Base-by-base conservation (phyloP, 2,113 vertebrate species). In the Urocynchramus pylzowi region DNA sequence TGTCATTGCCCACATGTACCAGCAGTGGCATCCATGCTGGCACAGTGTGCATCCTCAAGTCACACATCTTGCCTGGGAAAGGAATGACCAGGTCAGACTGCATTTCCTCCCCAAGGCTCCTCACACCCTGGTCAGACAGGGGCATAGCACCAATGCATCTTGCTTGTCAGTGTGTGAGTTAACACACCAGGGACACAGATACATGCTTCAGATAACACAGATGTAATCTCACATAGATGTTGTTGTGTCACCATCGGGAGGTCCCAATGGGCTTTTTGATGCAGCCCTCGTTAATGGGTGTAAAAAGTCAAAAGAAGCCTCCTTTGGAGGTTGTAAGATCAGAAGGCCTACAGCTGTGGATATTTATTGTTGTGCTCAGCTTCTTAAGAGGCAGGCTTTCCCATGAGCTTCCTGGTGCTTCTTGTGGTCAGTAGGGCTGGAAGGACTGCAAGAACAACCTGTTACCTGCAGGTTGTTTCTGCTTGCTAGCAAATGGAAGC, bases 1-100 rank as follows among this genome's bases (percentile, higher is more conserved):
- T 63, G 16, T 31, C 27, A 16, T 7, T 71, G 30, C 28, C 60
- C 60, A 49, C 11, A 1, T 1, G 3, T n/a, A 9, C 4, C 17
- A 75, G 64, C 31, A 9, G 30, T 45, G 19, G n/a, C 35, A 50
- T 7, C 26, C 0, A 0, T 44, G 27, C 26, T 78, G 60, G 23
- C 44, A 37, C 0, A 1, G 5, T 9, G 22, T 10, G 7, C 13
- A 59, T 33, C 56, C 24, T 68, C 16, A 33, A 47, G 35, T 50
- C 4, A 2, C 15, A 19, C 33, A 11, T 31, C 57, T 28, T 35
- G 2, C n/a, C 2, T 3, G 35, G 20, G 53, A 64, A 15, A 28
- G 27, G 35, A 79, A 64, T 16, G 27, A 30, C 4, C 0, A 0
- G 2, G 13, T 64, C 28, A 10, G 2, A 5, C 24, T 23, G 10